Conservation (phyloP, 2,797 vertebrate genomes). For the Muscicapa striata region DNA sequence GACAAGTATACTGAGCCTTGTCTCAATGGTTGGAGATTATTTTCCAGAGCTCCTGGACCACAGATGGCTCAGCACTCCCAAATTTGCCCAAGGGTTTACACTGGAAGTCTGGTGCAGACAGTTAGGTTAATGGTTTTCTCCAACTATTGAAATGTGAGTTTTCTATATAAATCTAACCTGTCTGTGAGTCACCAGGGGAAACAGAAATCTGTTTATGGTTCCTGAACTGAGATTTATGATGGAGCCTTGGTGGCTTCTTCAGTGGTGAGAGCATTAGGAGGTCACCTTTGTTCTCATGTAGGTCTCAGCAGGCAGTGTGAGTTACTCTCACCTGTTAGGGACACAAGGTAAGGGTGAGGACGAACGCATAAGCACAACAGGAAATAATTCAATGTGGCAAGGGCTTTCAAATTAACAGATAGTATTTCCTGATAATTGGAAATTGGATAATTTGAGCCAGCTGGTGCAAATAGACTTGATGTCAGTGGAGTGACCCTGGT, state of each 20-base stretch:
- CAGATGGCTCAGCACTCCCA: background rate
- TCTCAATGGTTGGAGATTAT: background rate
- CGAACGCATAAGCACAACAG: background rate
- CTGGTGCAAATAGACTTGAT: slow-evolving; percentile 30
- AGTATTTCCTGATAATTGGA: slow-evolving; percentile 36
- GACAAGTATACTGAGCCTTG: background rate
- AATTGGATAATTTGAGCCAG: background rate
- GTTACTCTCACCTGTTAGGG: background rate
- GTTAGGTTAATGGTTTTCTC: background rate
- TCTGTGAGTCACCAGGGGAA: background rate
- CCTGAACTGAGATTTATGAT: background rate
- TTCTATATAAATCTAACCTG: background rate
- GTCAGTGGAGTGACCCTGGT: background rate
- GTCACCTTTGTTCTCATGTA: background rate
- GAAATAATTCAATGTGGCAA: background rate
- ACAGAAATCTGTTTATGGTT: background rate
- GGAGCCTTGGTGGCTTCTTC: background rate
- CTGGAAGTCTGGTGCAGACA: background rate
- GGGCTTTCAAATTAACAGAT: slow-evolving; percentile 1
- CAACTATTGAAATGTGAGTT: background rate
- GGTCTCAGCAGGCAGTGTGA: background rate
- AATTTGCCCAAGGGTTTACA: background rate
- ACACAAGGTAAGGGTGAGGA: background rate
- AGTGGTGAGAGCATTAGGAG: background rate
- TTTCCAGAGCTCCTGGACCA: background rate